Evolutionary conservation across 2,888 invertebrate species (phyloP), one percentile per base, ranked within the genome.

Genomic region (Rhimphoctona megacephalus): DNA sequence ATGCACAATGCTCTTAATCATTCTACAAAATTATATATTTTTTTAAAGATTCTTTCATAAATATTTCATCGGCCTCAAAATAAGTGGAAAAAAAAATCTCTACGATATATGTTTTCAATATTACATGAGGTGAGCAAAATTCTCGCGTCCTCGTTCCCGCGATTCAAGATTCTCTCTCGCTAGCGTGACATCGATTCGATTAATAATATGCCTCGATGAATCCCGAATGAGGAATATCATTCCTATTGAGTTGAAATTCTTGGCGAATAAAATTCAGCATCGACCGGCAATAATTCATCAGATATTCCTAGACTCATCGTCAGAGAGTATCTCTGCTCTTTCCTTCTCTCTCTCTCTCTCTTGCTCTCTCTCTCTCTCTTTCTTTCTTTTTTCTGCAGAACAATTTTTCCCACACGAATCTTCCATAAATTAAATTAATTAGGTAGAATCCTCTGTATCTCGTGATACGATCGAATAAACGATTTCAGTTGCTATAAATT

Each of bases 121-220:
- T 70, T 61, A n/a, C 43, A 74, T 22, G 61, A 80, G 22, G 46
- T 61, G 70, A 33, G n/a, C 69, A 70, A 54, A 69, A 79, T 79
- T 46, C 54, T 19, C 61, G 49, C 33, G 61, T 70, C 64, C 61
- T 81, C 72, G n/a, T 81, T 72, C 72, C 64, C 61, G 72, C 80
- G 80, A 49, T 81, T 81, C 11, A 36, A 81, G 22, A 52, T 73
- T 57, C 67, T 49, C 25, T 69, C 25, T 49, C 49, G 30, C 70
- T 70, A 54, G 57, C 52, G 72, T 57, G 52, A 52, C 80, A 81
- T 73, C 80, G 72, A 73, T 73, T 81, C 80, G 72, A 72, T 81
- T 81, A 81, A 81, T 81, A 81, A 72, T 81, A 81, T 72, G 22
- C 80, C 61, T 61, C 80, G 70, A 70, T 36, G 80, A 80, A 80